Percentiles rank a stretch among this genome's conserved stretches.
phyloP scores from a whole-genome alignment of 2,888 invertebrate genomes.

The Folsomia candida region DNA sequence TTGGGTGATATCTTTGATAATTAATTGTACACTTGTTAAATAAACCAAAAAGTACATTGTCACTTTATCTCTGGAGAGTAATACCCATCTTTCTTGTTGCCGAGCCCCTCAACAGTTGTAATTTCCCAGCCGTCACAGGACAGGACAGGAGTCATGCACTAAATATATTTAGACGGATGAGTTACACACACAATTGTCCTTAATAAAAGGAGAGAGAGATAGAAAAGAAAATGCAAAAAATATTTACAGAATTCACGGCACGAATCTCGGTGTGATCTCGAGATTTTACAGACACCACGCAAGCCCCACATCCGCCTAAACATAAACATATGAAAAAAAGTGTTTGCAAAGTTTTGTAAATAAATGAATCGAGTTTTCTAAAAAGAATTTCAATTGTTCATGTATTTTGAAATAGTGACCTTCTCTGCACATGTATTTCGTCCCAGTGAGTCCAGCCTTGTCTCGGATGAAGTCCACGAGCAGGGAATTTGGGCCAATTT shows the following conservation, averaged over 20 bases:
- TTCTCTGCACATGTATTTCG: slow-evolving; percentile 70
- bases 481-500: slow-evolving; percentile 23
- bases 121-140: slow-evolving; percentile 68
- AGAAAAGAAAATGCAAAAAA: neutral
- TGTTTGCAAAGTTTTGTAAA: too few relatives aligned
- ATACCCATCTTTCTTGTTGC: slow-evolving; percentile 63
- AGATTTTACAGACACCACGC: slow-evolving; percentile 52
- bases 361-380: neutral
- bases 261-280: slow-evolving; percentile 53
- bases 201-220: slow-evolving; percentile 3
- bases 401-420: slow-evolving; percentile 52
- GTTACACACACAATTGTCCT: neutral
- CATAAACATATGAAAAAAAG: neutral
- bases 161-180: slow-evolving; percentile 20
- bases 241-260: slow-evolving; percentile 67
- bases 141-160: slow-evolving; percentile 66
- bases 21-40: too few relatives aligned
- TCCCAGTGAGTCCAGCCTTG: slow-evolving; percentile 64
- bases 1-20: too few relatives aligned
- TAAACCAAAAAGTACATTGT: too few relatives aligned
- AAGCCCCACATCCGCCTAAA: slow-evolving; percentile 66
- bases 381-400: neutral
- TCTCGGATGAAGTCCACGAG: slow-evolving; percentile 65
- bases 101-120: slow-evolving; percentile 72
- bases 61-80: too few relatives aligned